Percentiles rank a stretch among this genome's conserved stretches.
Conservation (phyloP, 2,113 vertebrate genomes). For the Cyrtonyx montezumae region DNA sequence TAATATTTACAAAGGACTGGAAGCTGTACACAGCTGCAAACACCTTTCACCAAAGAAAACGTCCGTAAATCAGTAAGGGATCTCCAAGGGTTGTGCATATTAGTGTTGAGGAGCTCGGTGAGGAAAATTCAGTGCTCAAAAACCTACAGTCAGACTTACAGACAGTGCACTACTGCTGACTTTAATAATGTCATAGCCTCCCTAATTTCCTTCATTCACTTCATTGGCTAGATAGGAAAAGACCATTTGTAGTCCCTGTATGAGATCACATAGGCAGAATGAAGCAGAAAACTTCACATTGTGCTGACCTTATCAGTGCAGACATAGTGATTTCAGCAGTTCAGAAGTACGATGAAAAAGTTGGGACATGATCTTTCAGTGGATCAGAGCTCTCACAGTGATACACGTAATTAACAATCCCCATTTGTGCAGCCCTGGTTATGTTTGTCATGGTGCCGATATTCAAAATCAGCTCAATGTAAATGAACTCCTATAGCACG, state of each 20-base stretch:
- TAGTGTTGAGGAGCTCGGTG: neutral
- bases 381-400: neutral
- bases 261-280: neutral
- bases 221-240: neutral
- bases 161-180: neutral
- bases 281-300: neutral
- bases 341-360: neutral
- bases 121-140: neutral
- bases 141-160: neutral
- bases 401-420: neutral
- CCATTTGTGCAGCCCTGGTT: neutral
- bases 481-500: neutral
- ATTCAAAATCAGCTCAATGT: neutral
- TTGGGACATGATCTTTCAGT: accelerated
- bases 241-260: neutral
- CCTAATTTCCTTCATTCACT: neutral
- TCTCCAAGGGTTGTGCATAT: neutral
- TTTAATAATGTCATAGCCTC: neutral
- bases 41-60: neutral
- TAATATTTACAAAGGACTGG: accelerated
- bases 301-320: neutral
- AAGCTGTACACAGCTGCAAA: neutral
- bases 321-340: accelerated
- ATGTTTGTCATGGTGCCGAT: neutral
- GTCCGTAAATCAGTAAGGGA: neutral